Base-by-base conservation (phyloP, 2,888 invertebrate species). In the Falcaria lacertinaria region DNA sequence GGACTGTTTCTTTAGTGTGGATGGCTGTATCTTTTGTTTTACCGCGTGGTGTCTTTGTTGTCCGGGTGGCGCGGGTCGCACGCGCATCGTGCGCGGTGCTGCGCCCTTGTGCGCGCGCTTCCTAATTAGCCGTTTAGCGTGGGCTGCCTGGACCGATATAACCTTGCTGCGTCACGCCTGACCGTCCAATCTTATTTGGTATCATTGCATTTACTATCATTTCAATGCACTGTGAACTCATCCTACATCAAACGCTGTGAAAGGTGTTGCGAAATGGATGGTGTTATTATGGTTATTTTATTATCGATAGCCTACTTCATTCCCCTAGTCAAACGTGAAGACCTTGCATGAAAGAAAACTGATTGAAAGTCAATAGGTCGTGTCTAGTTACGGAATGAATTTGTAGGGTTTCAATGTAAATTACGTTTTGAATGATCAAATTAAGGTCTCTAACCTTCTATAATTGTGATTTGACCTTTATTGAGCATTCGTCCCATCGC, bases 31-130 rank as follows among this genome's bases (percentile, higher is more conserved):
- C 73, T 72, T 76, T 75, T 73, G 74, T 72, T 57, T 47, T 45
- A 42, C 46, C 53, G 57, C 55, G 65, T 67, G 60, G 64, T 72
- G 69, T 68, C 72, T 74, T 74, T 74, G 72, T 73, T 62, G 60
- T 52, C 57, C 45, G 42, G 48, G 47, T 52, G 52, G 50, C 56
- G 56, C 44, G 53, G 46, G 62, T 52, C 59, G 67, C 57, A 49
- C 49, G 71, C 64, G 64, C 75, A 68, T 64, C 67, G 67, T 64
- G 59, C 59, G 61, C 67, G 69, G 74, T 80, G 83, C 82, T 81
- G 76, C 78, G 82, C 80, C 75, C 80, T 79, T 82, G 83, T 76
- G 78, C 78, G 74, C 68, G 80, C 83, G 77, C 78, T 81, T 84
- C 81, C 83, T 85, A 87, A 86, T 88, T 86, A 88, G 80, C 74